Base-by-base conservation (phyloP, 2,888 invertebrate genomes). In the Cantharis nigra region DNA sequence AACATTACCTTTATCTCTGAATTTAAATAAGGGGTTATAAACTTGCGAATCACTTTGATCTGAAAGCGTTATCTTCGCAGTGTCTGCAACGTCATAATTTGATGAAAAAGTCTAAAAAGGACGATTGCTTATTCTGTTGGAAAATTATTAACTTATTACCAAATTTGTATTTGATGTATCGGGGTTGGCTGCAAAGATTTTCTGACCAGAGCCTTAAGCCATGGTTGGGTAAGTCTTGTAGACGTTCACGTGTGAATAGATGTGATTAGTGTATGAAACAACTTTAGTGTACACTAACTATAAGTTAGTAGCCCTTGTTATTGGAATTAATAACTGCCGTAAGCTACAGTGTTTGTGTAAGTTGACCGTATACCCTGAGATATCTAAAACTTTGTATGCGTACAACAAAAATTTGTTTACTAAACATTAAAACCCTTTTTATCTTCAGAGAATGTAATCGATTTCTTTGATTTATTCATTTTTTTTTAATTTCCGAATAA, bases 251-350 rank as follows among this genome's bases (percentile, higher is more conserved):
- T 76, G 78, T 86, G 86, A 87, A 86, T 87, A 85, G 86, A 82
- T 83, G 84, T 86, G 86, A 87, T 87, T 87, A 86, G 85, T 84
- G 75, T 75, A 77, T 76, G 82, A 80, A 83, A 81, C 84, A 84
- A 86, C 84, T 86, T 85, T 81, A 83, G 82, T 83, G 82, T 84
- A 82, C 82, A 81, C 77, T 78, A 78, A 70, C 73, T 75, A 79
- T 77, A 80, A 81, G 76, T 80, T 78, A 75, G 76, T 77, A 78
- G 80, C 82, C 81, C 81, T 80, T 86, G 87, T 86, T 86, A 86
- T 86, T 86, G 85, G 86, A 87, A 87, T 86, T 87, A 87, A 86
- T 87, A 87, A 86, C 84, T 80, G 86, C 86, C 86, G 82, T 81
- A 77, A 83, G 85, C 84, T 80, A 81, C 83, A 81, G 80, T 86